Evolutionary conservation across 53 echinoderm and acorn worm species (phyloP), one percentile per base, ranked within the genome.

Genomic region (Paracentrotus lividus): DNA sequence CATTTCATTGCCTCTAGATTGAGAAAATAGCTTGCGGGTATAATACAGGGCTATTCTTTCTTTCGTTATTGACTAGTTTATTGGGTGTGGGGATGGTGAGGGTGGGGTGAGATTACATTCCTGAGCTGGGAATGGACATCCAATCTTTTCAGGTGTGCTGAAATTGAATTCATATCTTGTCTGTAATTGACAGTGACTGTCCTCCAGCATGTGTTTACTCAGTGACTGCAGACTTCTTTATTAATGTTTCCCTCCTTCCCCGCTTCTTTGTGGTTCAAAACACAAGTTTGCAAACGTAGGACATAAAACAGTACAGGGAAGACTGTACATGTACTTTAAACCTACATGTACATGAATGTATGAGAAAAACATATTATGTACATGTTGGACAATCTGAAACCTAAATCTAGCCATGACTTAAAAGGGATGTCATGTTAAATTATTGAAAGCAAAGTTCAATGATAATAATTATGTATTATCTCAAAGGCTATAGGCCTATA

Each of bases 1-100:
- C 64, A 69, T 47, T 68, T 72, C 90, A 90, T n/a, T 90, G 90
- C 90, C 90, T 68, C 72, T 68, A 90, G 90, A 90, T 90, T 90
- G 49, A 16, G 53, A 31, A 90, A 90, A 90, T 90, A 90, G 90
- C 90, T 56, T 21, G 45, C 1, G 34, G 90, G 69, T 34, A 90
- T 51, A 90, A 90, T 51, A 90, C 72, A 32, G 49, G 90, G 69
- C 72, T 72, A 45, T 90, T 49, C 90, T 90, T 90, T 90, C 90
- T 72, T 90, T 49, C 31, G 66, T 53, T 68, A 90, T 90, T 72
- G 90, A 90, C 72, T 52, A 53, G 61, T 65, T 89, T 64, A 89
- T 42, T 89, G 43, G 60, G 45, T 89, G 34, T 42, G 2, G 26
- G 89, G 66, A 89, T 52, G 51, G 72, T 47, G 51, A 65, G 90